Evolutionary conservation across 2,113 vertebrate species (phyloP), one percentile per base, ranked within the genome.

Genomic region (Gasterosteus aculeatus): DNA sequence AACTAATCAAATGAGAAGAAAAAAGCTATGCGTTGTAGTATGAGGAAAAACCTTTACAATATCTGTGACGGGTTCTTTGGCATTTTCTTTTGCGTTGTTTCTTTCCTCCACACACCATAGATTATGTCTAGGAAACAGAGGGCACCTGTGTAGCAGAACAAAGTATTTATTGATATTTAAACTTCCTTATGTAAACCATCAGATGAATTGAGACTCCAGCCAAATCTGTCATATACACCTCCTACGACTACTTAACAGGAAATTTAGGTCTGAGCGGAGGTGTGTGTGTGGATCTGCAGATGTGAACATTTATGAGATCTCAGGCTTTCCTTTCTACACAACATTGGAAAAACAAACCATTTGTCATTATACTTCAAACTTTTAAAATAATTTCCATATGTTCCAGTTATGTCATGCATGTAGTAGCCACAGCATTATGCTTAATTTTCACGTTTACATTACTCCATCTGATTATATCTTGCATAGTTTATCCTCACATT

Each of bases 381-480:
- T 88, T 85, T 76, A 15, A 77, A 91, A 92, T 89, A 86, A 88
- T 85, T 93, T 89, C 91, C 91, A 93, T 83, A 93, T 91, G 91
- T 86, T 85, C 66, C 71, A 73, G 77, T 79, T 62, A 78, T 89
- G 85, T 82, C 71, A 74, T 31, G 58, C 63, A 66, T 85, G 82
- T 82, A 82, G 87, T 75, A 84, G 83, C 60, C 54, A 38, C 72
- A 75, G 72, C 60, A 90, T 88, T 87, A 82, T 49, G 62, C 68
- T 71, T 85, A 79, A 90, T 90, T 90, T 88, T 87, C 82, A 87
- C 54, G 70, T 92, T 91, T 86, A 88, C 82, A 82, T 87, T 88
- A 80, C 80, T 74, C 62, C 66, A 22, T 87, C 72, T 78, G 80
- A 88, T 87, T 85, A 81, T 61, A 92, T 85, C 68, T 84, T 5